Conservation (phyloP, 1,140 invertebrate species). For the Heliconius hewitsoni region DNA sequence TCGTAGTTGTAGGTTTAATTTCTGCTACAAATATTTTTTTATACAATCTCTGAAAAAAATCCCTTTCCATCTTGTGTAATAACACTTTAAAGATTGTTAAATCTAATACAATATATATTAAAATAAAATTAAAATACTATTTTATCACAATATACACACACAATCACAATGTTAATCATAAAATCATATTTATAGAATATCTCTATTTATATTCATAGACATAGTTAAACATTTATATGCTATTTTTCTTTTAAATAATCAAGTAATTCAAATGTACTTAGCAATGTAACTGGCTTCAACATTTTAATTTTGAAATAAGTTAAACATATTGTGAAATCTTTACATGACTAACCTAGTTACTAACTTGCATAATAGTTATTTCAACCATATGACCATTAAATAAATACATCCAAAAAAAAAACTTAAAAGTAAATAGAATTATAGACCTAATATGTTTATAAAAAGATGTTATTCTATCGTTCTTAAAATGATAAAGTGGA, state of each 20-base stretch:
- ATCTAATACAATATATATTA: no score
- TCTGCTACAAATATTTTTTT: no score
- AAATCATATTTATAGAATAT: no score
- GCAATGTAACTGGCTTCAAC: neutral
- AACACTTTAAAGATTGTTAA: no score
- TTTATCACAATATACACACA: no score
- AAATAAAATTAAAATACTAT: no score
- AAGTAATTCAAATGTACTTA: neutral
- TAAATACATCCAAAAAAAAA: neutral
- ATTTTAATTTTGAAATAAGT: slow-evolving; percentile 1
- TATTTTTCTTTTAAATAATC: neutral
- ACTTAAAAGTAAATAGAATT: neutral
- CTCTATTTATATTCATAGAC: no score
- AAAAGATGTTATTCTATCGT: neutral
- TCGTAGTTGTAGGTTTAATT: no score
- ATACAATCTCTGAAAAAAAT: no score
- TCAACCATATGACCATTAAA: neutral
- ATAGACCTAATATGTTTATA: no score
- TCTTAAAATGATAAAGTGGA: neutral
- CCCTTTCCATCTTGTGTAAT: no score
- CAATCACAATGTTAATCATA: no score
- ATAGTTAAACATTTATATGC: neutral
- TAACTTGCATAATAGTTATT: neutral
- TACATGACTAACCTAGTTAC: slow-evolving; percentile 7
- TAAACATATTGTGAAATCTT: neutral